Percentiles rank a stretch among this genome's conserved stretches.
phyloP scores from a whole-genome alignment of 2,888 invertebrate species.

The Tolmerus cingulatus region DNA sequence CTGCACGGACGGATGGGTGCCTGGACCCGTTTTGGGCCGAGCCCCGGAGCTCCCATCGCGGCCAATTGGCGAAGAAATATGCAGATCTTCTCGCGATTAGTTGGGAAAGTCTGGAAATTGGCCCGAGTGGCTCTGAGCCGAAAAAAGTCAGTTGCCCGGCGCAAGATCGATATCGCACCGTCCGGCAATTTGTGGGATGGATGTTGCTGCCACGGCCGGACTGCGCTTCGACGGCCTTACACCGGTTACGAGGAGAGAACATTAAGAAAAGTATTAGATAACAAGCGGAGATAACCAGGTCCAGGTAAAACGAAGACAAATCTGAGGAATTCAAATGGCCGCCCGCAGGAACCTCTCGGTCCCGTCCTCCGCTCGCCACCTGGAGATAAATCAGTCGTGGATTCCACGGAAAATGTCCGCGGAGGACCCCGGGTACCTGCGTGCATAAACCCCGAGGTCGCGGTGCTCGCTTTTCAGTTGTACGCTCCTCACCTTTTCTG shows the following conservation, averaged over 20 bases:
- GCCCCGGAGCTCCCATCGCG: neutral
- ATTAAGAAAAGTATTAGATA: slow-evolving; percentile 35
- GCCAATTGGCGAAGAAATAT: neutral
- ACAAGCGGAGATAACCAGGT: slow-evolving; percentile 22
- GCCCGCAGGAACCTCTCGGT: neutral
- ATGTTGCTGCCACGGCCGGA: neutral
- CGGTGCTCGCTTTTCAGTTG: neutral
- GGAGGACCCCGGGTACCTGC: neutral
- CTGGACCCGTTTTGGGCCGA: neutral
- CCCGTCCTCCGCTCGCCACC: neutral
- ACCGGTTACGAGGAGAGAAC: slow-evolving; percentile 8
- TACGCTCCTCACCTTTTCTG: slow-evolving; percentile 7
- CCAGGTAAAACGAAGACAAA: slow-evolving; percentile 24
- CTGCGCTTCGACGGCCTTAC: neutral
- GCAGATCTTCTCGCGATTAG: neutral
- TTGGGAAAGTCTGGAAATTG: slow-evolving; percentile 1
- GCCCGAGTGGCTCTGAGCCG: neutral
- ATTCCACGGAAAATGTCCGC: slow-evolving; percentile 22
- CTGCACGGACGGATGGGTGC: neutral
- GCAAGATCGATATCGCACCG: slow-evolving; percentile 17
- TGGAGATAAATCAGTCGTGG: slow-evolving; percentile 7
- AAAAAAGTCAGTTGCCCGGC: neutral
- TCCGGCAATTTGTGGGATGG: slow-evolving; percentile 1
- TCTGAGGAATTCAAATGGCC: neutral
- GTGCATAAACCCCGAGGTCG: neutral